A percentile compares a stretch with the other conserved stretches of the same genome.
These are phyloP conservation scores for Phataginus tetradactyla DNA, from an alignment of 2,797 vertebrate genomes.

Conservation along the genomic window DNA sequence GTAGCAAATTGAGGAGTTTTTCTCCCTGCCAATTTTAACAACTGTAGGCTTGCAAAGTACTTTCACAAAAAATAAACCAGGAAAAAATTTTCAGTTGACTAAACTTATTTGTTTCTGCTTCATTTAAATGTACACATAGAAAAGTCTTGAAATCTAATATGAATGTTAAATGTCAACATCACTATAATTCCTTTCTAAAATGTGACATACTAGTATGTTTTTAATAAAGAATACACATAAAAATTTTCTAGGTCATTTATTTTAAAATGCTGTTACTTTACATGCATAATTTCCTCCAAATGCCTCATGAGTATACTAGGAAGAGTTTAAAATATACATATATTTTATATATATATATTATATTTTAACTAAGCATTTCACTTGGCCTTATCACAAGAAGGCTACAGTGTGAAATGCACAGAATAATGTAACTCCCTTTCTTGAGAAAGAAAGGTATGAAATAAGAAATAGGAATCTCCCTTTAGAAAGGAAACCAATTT, in stretches of 20 bases:
- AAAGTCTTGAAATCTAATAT: neutral
- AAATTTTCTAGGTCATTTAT: neutral
- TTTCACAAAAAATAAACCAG: slow-evolving; percentile 28
- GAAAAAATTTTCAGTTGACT: neutral
- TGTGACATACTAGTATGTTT: neutral
- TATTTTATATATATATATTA: neutral
- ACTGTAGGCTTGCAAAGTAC: neutral
- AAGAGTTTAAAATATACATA: neutral
- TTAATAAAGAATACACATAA: neutral
- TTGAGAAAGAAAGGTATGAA: neutral
- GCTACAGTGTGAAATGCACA: neutral
- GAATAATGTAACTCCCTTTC: neutral
- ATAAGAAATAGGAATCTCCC: neutral
- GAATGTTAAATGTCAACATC: slow-evolving; percentile 22
- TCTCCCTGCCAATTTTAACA: neutral
- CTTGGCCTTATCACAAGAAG: neutral
- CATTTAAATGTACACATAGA: neutral
- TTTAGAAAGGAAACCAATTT: slow-evolving; percentile 18
- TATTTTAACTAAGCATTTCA: neutral
- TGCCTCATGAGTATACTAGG: neutral
- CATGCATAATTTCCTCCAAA: neutral
- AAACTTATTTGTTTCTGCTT: slow-evolving; percentile 25
- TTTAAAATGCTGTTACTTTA: slow-evolving; percentile 34
- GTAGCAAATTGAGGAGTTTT: neutral
- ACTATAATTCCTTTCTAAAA: neutral